These are phyloP conservation scores for Serilophus lunatus DNA, from an alignment of 2,113 vertebrate genomes.

Conservation along the genomic window DNA sequence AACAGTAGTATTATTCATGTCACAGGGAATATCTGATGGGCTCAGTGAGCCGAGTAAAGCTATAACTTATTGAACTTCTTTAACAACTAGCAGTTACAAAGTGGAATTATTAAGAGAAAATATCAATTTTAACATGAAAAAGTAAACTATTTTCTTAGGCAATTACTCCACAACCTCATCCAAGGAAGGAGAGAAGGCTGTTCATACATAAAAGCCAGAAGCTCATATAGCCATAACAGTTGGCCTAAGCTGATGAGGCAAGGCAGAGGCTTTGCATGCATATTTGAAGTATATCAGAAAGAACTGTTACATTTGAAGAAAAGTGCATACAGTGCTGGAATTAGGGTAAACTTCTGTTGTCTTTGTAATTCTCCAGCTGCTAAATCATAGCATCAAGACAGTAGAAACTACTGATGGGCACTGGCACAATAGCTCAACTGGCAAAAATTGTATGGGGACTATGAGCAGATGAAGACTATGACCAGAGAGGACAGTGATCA, in stretches of 20 bases:
- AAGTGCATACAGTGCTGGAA: neutral
- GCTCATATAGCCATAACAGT: neutral
- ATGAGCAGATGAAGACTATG: neutral
- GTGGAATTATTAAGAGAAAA: neutral
- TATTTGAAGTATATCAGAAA: neutral
- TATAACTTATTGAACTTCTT: neutral
- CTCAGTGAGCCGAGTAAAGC: neutral
- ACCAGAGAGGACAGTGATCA: neutral
- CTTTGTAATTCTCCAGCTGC: neutral
- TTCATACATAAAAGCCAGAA: neutral
- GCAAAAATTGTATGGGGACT: neutral
- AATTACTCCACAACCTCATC: neutral
- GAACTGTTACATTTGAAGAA: neutral
- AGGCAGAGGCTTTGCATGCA: neutral
- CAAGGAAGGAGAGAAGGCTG: neutral
- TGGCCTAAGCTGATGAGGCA: neutral
- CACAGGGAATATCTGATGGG: neutral
- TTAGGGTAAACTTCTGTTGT: neutral
- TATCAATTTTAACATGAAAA: neutral
- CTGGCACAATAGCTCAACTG: neutral
- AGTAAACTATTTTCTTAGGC: neutral
- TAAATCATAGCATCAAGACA: neutral
- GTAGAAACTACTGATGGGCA: neutral
- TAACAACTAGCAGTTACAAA: neutral
- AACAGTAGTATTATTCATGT: neutral